A percentile compares a stretch with the other conserved stretches of the same genome.
These are phyloP conservation scores for Gopherus flavomarginatus DNA, from an alignment of 2,113 vertebrate species.

Conservation along the genomic window DNA sequence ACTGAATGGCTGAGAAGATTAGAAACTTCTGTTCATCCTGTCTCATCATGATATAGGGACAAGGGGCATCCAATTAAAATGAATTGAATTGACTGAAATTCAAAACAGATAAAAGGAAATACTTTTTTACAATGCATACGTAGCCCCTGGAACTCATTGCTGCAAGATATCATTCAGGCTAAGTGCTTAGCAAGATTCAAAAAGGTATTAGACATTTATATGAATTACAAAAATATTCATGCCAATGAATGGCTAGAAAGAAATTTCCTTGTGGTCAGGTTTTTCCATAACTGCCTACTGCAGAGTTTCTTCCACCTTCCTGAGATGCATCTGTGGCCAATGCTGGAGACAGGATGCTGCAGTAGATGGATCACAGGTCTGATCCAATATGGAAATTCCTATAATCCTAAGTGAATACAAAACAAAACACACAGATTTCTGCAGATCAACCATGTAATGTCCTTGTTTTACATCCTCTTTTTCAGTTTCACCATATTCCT, in stretches of 20 bases:
- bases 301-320: background rate
- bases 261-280: background rate
- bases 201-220: background rate
- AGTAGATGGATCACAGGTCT: background rate
- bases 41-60: background rate
- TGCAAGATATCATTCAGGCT: background rate
- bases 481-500: background rate
- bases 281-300: background rate
- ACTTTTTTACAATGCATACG: background rate
- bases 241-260: background rate
- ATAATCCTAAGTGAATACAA: background rate
- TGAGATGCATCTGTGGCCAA: background rate
- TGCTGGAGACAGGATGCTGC: too few relatives aligned
- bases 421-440: background rate
- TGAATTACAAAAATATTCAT: background rate
- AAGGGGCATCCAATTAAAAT: background rate
- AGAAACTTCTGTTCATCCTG: background rate
- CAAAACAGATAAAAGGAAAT: background rate
- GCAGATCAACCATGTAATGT: background rate
- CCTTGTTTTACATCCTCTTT: background rate
- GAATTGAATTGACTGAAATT: background rate
- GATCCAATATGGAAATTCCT: background rate
- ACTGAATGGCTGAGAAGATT: rapidly evolving
- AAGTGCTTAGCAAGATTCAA: rapidly evolving
- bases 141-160: background rate